These are phyloP conservation scores for Tokudaia tokunoshimensis DNA, from an alignment of 2,797 vertebrate species.

Conservation along the genomic window DNA sequence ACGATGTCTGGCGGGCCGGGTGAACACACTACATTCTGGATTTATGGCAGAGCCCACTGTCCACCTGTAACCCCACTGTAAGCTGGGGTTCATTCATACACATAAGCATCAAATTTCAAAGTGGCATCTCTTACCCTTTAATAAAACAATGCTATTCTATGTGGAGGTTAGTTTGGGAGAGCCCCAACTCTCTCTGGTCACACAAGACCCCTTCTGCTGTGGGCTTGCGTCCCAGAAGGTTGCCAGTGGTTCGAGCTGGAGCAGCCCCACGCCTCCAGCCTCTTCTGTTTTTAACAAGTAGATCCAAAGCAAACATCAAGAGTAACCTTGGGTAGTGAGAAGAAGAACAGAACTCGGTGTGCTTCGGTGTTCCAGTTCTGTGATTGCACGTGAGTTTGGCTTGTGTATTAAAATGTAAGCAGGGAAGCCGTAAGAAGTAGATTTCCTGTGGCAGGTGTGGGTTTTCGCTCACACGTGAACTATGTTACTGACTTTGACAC, in stretches of 20 bases:
- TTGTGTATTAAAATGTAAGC: slow-evolving; percentile 46
- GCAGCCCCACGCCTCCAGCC: not conserved
- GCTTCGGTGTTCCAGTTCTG: not conserved
- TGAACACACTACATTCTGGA: too few relatives aligned
- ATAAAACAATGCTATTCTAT: not conserved
- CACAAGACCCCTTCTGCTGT: not conserved
- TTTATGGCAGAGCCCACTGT: not conserved
- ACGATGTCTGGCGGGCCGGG: not conserved
- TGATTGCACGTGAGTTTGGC: not conserved
- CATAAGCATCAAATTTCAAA: not conserved
- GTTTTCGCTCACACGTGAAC: not conserved
- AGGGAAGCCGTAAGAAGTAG: not conserved
- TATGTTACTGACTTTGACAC: slow-evolving; percentile 18
- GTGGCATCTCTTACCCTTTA: not conserved
- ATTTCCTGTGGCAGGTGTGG: not conserved
- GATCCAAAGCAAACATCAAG: slow-evolving; percentile 5
- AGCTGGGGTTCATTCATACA: not conserved
- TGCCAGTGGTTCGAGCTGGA: not conserved
- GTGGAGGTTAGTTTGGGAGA: slow-evolving; percentile 1
- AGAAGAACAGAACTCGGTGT: not conserved
- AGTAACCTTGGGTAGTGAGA: not conserved
- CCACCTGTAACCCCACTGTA: not conserved
- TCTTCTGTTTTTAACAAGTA: not conserved
- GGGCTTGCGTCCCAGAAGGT: not conserved
- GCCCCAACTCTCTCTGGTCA: not conserved